phyloP scores from a whole-genome alignment of 2,888 invertebrate species.

The Protodeltote pygarga region DNA sequence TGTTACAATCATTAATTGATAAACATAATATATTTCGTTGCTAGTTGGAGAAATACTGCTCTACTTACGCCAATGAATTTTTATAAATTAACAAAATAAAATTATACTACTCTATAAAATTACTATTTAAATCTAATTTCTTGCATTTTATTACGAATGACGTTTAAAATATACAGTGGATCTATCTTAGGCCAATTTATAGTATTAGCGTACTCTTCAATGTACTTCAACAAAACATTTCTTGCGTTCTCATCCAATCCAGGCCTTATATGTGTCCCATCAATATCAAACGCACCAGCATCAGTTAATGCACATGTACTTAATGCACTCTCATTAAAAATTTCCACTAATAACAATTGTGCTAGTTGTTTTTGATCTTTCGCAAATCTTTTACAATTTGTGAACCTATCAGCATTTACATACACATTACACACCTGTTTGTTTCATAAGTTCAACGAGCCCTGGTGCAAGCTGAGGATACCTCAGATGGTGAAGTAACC shows the following conservation, averaged over 20 bases:
- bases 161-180: background rate
- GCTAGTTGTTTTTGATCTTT: background rate
- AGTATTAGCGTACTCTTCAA: background rate
- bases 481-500: no score
- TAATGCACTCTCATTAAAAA: background rate
- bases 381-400: background rate
- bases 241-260: conserved; percentile 8
- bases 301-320: background rate
- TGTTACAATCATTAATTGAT: no score
- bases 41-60: no score
- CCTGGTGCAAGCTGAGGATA: background rate
- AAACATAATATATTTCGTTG: no score
- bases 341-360: background rate
- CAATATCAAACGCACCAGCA: background rate
- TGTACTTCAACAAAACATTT: background rate
- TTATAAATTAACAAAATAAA: no score
- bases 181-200: background rate
- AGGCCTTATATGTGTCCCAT: background rate
- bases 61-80: no score
- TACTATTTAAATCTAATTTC: no score
- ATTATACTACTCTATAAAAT: no score
- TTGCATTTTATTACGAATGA: background rate
- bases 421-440: background rate
- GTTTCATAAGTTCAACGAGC: background rate
- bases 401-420: background rate